Conservation (phyloP, 2,113 vertebrate species). For the Coturnix japonica region DNA sequence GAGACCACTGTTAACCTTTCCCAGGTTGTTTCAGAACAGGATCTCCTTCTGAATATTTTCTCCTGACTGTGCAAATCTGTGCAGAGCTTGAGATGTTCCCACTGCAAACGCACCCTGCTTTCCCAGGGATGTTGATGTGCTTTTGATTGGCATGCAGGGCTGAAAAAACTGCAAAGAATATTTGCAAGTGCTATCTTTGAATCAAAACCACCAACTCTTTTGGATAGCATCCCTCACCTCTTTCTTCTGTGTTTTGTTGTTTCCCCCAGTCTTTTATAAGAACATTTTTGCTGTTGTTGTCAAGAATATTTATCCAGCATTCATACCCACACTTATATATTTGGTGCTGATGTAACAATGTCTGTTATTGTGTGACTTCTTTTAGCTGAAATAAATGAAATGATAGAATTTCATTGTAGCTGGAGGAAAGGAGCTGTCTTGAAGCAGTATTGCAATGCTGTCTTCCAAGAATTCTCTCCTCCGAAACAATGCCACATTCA, state of each 20-base stretch:
- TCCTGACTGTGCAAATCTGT: neutral
- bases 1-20: neutral
- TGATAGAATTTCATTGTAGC: neutral
- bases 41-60: neutral
- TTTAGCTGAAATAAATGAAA: neutral
- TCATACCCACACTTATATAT: neutral
- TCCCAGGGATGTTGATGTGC: neutral
- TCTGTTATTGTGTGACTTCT: neutral
- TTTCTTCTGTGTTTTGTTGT: neutral
- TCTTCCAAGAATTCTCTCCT: neutral
- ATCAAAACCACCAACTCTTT: neutral
- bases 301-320: neutral
- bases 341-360: neutral
- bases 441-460: neutral
- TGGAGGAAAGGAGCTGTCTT: neutral
- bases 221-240: neutral
- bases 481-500: accelerated
- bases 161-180: neutral
- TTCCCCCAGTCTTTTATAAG: neutral
- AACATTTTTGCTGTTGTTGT: neutral
- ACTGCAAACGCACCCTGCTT: neutral
- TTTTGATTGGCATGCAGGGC: neutral
- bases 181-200: neutral
- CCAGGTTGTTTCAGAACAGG: neutral
- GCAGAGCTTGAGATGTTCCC: neutral